phyloP scores from a whole-genome alignment of 2,113 vertebrate genomes.

The Isurus oxyrinchus region DNA sequence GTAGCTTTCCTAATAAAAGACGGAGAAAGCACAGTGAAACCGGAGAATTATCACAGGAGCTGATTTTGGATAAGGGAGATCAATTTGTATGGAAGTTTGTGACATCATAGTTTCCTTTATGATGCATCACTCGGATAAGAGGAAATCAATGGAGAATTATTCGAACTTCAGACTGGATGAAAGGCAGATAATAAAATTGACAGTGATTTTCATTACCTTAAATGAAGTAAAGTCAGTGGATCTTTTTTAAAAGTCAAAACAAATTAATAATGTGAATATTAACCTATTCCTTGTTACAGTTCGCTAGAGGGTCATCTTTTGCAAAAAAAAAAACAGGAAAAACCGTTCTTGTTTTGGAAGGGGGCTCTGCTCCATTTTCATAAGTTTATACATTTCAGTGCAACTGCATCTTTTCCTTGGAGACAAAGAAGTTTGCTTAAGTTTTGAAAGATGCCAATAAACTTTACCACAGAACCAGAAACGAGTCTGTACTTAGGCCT shows the following conservation, averaged over 20 bases:
- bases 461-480: background rate
- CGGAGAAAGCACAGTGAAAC: background rate
- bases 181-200: background rate
- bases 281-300: background rate
- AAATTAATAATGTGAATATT: background rate
- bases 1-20: background rate
- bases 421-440: background rate
- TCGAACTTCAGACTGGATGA: background rate
- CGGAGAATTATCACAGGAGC: background rate
- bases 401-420: background rate
- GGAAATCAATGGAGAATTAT: background rate
- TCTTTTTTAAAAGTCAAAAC: background rate
- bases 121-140: background rate
- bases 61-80: background rate
- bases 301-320: background rate
- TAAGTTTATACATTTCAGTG: background rate
- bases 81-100: background rate
- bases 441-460: background rate
- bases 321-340: background rate
- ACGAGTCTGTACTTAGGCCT: background rate
- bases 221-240: background rate
- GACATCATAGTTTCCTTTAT: background rate
- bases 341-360: background rate
- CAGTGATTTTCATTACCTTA: background rate
- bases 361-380: background rate